Percentiles rank a stretch among this genome's conserved stretches.
phyloP scores from a whole-genome alignment of 1,140 invertebrate genomes.

The Megalopta genalis region DNA sequence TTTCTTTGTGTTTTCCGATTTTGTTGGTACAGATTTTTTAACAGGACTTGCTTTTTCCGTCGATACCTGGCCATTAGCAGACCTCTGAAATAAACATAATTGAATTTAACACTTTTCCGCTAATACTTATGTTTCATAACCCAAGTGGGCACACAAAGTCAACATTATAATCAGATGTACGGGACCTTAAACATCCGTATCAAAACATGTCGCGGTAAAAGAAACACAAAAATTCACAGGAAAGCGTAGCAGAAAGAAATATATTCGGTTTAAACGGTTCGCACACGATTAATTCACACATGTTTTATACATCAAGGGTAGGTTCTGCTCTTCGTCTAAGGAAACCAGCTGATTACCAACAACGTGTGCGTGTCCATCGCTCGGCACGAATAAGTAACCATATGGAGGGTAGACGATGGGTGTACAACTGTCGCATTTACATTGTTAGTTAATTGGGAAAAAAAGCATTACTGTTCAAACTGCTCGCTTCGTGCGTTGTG shows the following conservation, averaged over 20 bases:
- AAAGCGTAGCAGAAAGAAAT: neutral
- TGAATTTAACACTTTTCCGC: neutral
- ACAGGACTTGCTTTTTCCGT: conserved; percentile 80
- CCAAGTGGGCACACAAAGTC: neutral
- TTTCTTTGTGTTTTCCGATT: conserved; percentile 76
- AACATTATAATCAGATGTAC: neutral
- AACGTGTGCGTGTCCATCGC: conserved; percentile 46
- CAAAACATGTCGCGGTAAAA: neutral
- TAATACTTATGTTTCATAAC: neutral
- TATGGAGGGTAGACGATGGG: conserved; percentile 56
- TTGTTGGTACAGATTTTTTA: conserved; percentile 76
- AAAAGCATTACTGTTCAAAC: neutral
- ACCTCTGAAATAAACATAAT: conserved; percentile 72
- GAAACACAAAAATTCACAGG: neutral
- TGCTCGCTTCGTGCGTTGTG: neutral
- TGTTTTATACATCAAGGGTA: neutral
- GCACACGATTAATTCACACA: neutral
- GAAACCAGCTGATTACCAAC: conserved; percentile 64
- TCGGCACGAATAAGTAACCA: conserved; percentile 54
- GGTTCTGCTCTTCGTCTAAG: neutral
- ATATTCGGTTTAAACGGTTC: neutral
- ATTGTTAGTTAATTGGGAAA: conserved; percentile 18
- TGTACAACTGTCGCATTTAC: neutral
- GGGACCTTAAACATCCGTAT: neutral
- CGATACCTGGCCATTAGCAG: conserved; percentile 78